phyloP scores from a whole-genome alignment of 2,797 vertebrate genomes.

The Pangasius mekongensis region DNA sequence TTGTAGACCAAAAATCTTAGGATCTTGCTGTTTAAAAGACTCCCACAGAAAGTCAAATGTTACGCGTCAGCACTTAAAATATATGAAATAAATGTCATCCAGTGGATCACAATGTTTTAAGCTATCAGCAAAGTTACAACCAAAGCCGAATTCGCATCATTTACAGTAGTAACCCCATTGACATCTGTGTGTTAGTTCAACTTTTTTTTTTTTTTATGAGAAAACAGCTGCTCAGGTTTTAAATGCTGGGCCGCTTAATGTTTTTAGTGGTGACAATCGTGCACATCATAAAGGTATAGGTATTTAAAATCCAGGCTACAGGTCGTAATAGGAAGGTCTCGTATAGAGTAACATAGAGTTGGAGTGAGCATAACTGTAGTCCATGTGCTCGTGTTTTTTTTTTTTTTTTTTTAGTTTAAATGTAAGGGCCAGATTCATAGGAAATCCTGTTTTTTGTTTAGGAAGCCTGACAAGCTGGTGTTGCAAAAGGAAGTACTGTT shows the following conservation, averaged over 20 bases:
- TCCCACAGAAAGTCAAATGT: not conserved
- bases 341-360: not conserved
- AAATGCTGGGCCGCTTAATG: not conserved
- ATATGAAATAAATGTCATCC: not conserved
- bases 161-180: constrained; percentile 2
- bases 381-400: not conserved
- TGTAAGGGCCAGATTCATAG: not conserved
- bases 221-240: constrained; percentile 4
- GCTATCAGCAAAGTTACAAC: constrained; percentile 10
- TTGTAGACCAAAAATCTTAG: not conserved
- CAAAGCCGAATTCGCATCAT: constrained; percentile 12
- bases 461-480: constrained; percentile 6
- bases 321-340: not conserved
- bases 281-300: not conserved
- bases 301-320: constrained; percentile 3
- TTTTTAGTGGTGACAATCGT: constrained; percentile 25
- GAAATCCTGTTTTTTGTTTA: constrained; percentile 13
- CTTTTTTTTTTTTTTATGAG: not conserved
- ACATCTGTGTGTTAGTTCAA: not conserved
- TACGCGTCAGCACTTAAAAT: not conserved
- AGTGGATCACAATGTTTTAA: not conserved
- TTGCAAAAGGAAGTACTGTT: constrained; percentile 29
- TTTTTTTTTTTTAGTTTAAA: not conserved
- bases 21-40: not conserved
- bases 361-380: constrained; percentile 14